Evolutionary conservation across 2,797 vertebrate genomes (phyloP).

Genomic region (Pteropus rufus): DNA sequence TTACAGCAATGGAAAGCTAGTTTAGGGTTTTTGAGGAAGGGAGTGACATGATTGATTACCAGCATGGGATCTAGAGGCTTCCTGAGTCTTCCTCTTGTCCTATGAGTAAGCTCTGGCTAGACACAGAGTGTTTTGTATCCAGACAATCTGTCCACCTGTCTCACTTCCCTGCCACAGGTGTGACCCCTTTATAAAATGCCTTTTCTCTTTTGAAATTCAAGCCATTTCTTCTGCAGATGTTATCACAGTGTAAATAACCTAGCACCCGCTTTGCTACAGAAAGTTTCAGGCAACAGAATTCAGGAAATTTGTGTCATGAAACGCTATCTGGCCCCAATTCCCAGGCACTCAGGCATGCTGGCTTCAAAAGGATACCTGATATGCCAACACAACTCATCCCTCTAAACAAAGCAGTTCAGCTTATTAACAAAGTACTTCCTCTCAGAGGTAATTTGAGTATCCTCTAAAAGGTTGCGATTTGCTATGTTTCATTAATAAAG

Average conservation of each 20-base stretch:
- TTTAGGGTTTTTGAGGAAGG: conserved; percentile 31
- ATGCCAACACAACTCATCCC: neutral
- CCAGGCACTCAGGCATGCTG: neutral
- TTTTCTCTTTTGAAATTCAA: conserved; percentile 68
- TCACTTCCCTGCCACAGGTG: conserved; percentile 60
- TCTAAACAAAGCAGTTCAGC: neutral
- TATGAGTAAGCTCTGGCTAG: neutral
- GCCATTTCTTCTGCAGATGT: conserved; percentile 59
- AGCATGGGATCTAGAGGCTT: neutral
- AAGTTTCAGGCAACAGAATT: conserved; percentile 40
- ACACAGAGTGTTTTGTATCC: neutral
- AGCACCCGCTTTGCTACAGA: conserved; percentile 22
- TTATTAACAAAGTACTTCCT: conserved; percentile 40
- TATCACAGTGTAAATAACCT: conserved; percentile 60
- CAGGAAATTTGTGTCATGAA: conserved; percentile 63
- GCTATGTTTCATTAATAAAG: neutral
- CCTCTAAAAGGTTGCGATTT: neutral
- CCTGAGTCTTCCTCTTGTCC: conserved; percentile 13
- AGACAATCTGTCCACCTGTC: conserved; percentile 52
- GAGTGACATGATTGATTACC: conserved; percentile 47
- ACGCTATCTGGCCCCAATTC: conserved; percentile 55
- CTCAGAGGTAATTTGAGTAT: conserved; percentile 36
- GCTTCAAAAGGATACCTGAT: conserved; percentile 37
- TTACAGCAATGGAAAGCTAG: conserved; percentile 43
- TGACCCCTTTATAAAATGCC: conserved; percentile 66